These are phyloP conservation scores for Acipenser oxyrinchus DNA, from an alignment of 2,797 vertebrate species.

Conservation along the genomic window DNA sequence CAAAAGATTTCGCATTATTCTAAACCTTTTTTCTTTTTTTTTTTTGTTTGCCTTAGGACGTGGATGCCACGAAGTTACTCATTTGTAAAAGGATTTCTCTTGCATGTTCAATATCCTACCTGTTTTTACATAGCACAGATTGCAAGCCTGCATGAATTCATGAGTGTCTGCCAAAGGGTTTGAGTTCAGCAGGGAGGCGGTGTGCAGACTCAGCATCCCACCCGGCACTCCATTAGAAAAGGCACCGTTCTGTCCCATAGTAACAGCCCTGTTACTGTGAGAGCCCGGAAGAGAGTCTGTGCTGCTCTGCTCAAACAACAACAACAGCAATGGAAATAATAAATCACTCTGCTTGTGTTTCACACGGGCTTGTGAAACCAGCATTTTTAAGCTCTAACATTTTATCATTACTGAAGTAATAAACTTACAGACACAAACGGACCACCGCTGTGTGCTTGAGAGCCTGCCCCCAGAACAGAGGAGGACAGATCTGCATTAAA, in stretches of 20 bases:
- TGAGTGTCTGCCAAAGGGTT: constrained; percentile 89
- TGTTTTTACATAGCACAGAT: constrained; percentile 76
- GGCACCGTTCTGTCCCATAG: constrained; percentile 63
- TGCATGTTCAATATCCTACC: constrained; percentile 56
- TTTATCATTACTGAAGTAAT: background rate
- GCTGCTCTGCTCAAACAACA: constrained; percentile 64
- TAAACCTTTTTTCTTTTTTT: too few relatives aligned
- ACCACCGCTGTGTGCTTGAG: background rate
- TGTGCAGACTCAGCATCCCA: constrained; percentile 29
- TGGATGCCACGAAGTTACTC: too few relatives aligned
- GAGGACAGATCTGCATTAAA: too few relatives aligned
- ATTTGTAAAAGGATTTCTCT: too few relatives aligned
- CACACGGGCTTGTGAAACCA: too few relatives aligned
- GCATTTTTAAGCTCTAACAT: background rate
- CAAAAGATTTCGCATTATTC: too few relatives aligned
- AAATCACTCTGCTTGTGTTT: too few relatives aligned
- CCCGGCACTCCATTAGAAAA: constrained; percentile 56
- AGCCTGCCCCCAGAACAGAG: background rate
- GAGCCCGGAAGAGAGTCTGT: constrained; percentile 59
- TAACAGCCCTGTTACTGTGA: constrained; percentile 64
- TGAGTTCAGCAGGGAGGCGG: constrained; percentile 42
- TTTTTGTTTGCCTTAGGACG: too few relatives aligned
- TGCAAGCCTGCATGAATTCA: constrained; percentile 87
- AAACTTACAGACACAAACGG: constrained; percentile 23
- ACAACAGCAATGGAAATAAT: constrained; percentile 5